Percentiles rank a stretch among this genome's conserved stretches.
phyloP scores from a whole-genome alignment of 2,113 vertebrate genomes.

The Rhipidura dahli region DNA sequence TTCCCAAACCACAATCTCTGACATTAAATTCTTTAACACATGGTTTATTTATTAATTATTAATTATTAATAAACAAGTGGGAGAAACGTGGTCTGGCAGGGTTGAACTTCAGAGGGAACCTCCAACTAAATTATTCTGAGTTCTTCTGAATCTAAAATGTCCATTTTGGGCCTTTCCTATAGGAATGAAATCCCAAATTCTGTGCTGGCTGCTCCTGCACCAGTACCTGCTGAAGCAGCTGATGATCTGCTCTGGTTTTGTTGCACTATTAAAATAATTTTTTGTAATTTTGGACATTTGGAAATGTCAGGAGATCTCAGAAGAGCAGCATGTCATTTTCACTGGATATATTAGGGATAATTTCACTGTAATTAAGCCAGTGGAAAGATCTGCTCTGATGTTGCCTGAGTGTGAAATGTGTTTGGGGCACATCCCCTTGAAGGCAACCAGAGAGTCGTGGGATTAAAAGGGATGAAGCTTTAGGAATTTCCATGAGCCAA shows the following conservation, averaged over 20 bases:
- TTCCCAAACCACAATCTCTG: fast-evolving
- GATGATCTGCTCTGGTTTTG: not conserved
- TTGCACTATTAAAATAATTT: not conserved
- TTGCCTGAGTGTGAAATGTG: not conserved
- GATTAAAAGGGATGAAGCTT: not conserved
- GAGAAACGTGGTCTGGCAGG: not conserved
- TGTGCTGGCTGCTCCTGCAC: not conserved
- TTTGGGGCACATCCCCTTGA: not conserved
- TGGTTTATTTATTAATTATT: not conserved
- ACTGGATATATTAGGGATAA: not conserved
- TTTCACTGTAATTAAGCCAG: not conserved
- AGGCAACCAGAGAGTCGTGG: not conserved
- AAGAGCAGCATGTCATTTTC: not conserved
- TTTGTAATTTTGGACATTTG: not conserved
- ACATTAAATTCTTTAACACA: fast-evolving
- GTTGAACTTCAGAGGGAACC: not conserved
- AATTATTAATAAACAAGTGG: not conserved
- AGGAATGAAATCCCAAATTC: not conserved
- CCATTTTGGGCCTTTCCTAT: not conserved
- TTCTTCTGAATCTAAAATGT: not conserved
- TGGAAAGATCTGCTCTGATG: not conserved
- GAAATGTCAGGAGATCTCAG: not conserved
- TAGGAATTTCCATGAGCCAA: not conserved
- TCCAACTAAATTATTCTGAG: not conserved
- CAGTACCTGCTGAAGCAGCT: not conserved